Base-by-base conservation (phyloP, 2,113 vertebrate species). In the Callaeas wilsoni region DNA sequence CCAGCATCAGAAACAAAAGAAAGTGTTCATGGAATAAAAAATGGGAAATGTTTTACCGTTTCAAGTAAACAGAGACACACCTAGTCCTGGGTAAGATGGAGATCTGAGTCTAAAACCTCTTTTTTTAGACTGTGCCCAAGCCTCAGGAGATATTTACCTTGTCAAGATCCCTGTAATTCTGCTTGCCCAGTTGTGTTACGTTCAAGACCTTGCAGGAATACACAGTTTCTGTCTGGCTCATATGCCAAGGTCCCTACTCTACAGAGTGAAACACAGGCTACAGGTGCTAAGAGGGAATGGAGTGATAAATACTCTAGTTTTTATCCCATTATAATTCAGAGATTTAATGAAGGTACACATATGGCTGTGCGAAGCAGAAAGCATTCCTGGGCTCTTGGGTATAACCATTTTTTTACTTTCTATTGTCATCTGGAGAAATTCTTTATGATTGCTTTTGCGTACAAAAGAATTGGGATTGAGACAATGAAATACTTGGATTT, bases 1-100 rank as follows among this genome's bases (percentile, higher is more conserved):
- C 91, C 94, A 97, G 67, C 75, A 95, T 53, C n/a, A 95, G 83
- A 96, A 96, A 96, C 92, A 96, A 96, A 96, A 86, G 79, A 94
- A 95, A 0, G 1, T 70, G 78, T 63, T 95, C 56, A 89, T 75
- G 64, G 93, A 83, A 88, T 84, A 94, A 83, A 89, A 95, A 86
- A 47, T 74, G 87, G 78, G 89, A 93, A 95, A 92, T 60, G 64
- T 59, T 93, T 87, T 60, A 70, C 56, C 1, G 41, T 77, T 93
- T 92, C 35, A 86, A 81, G 56, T 68, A 95, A 94, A 90, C 29
- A 96, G 64, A 87, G 81, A 86, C 90, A 96, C 85, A 84, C 92
- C 94, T 83, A 71, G 87, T 89, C n/a, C 53, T 80, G 44, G 41
- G 41, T 53, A 84, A 84, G 53, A 81, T 56, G 65, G 62, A 84